Percentiles rank a stretch among this genome's conserved stretches.
Evolutionary conservation across 2,113 vertebrate genomes (phyloP).

Genomic region (Mellivora capensis): DNA sequence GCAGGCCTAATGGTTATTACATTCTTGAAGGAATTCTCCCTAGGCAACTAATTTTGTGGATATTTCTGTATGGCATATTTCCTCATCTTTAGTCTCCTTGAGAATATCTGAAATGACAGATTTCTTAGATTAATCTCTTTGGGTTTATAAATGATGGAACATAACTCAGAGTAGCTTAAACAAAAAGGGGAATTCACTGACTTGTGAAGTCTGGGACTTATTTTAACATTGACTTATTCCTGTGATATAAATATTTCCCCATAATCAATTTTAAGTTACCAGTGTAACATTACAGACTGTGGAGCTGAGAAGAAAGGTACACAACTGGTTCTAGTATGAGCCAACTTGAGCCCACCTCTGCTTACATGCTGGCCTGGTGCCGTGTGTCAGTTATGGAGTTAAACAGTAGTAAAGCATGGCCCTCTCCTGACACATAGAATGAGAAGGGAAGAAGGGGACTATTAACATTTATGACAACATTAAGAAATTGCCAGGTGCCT

Average conservation of each 20-base stretch:
- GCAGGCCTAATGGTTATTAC: background rate
- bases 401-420: background rate
- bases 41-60: background rate
- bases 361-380: background rate
- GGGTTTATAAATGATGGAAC: background rate
- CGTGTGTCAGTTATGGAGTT: background rate
- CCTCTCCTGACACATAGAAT: background rate
- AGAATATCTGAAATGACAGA: slow-evolving; percentile 8
- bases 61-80: background rate
- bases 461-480: background rate
- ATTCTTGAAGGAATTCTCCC: background rate
- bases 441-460: background rate
- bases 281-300: background rate
- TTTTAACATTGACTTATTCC: background rate
- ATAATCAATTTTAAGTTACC: background rate
- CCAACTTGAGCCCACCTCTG: background rate
- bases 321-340: background rate
- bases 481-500: background rate
- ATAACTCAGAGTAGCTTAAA: background rate
- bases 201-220: background rate
- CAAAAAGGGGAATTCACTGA: background rate
- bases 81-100: background rate
- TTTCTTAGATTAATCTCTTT: background rate
- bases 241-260: background rate
- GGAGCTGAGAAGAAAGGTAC: background rate